phyloP scores from a whole-genome alignment of 2,888 invertebrate species.

The Helicoverpa assulta region DNA sequence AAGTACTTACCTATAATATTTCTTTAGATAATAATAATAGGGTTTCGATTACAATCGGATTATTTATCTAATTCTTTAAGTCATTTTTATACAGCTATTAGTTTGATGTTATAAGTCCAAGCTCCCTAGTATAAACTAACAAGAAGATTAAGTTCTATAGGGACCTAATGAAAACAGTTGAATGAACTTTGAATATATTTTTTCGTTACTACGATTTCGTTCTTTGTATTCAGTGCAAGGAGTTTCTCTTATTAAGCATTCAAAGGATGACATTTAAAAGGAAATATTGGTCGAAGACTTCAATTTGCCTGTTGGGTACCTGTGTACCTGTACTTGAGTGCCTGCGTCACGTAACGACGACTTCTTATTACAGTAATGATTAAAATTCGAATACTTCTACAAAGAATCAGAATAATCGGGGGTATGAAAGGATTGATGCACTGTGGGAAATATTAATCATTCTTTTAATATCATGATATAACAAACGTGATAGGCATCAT shows the following conservation, averaged over 20 bases:
- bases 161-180: conserved; percentile 73
- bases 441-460: no score
- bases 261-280: conserved; percentile 87
- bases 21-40: no score
- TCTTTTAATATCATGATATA: neutral
- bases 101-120: neutral
- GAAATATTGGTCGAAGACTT: conserved; percentile 82
- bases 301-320: conserved; percentile 50
- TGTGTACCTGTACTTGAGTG: conserved; percentile 6
- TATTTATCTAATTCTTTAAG: no score
- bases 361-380: conserved; percentile 3
- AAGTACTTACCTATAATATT: no score
- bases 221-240: conserved; percentile 85
- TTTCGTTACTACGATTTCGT: conserved; percentile 75
- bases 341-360: conserved; percentile 3
- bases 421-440: no score
- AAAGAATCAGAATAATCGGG: no score
- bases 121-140: neutral
- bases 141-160: neutral
- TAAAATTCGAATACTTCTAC: neutral
- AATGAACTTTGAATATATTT: conserved; percentile 80
- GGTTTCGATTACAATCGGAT: no score
- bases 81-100: no score
- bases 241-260: conserved; percentile 87
- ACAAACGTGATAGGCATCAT: neutral